These are phyloP conservation scores for Dicranocentrus wangi DNA, from an alignment of 2,888 invertebrate genomes.

Conservation along the genomic window DNA sequence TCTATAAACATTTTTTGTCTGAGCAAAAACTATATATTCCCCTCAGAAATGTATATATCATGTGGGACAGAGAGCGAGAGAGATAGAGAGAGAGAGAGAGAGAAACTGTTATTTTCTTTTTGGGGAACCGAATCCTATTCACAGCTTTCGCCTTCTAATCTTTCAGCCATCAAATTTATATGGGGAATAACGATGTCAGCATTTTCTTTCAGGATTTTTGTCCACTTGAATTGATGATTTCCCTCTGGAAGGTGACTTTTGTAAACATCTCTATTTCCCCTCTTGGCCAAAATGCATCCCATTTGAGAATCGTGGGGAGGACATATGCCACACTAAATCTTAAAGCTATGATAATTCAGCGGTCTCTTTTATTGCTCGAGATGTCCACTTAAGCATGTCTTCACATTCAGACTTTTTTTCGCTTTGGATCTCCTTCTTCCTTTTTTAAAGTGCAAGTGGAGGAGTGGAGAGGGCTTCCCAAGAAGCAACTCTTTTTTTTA, in stretches of 20 bases:
- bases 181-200: conserved; percentile 40
- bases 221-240: conserved; percentile 38
- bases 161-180: conserved; percentile 49
- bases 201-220: conserved; percentile 44
- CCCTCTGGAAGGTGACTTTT: conserved; percentile 1
- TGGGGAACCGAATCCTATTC: conserved; percentile 21
- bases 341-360: conserved; percentile 26
- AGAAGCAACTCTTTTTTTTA: background rate
- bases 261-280: conserved; percentile 7
- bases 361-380: conserved; percentile 20
- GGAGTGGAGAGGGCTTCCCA: background rate
- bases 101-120: conserved; percentile 11
- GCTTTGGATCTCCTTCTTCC: no score
- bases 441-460: background rate
- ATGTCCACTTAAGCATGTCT: conserved; percentile 21
- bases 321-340: conserved; percentile 16
- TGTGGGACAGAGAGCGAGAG: conserved; percentile 1
- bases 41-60: conserved; percentile 6
- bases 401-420: background rate
- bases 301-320: background rate
- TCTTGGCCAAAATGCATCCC: background rate
- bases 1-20: background rate
- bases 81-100: no score
- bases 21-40: background rate
- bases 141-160: conserved; percentile 42